These are phyloP conservation scores for Drosophila watanabei DNA, from an alignment of 1,140 invertebrate genomes.

Conservation along the genomic window DNA sequence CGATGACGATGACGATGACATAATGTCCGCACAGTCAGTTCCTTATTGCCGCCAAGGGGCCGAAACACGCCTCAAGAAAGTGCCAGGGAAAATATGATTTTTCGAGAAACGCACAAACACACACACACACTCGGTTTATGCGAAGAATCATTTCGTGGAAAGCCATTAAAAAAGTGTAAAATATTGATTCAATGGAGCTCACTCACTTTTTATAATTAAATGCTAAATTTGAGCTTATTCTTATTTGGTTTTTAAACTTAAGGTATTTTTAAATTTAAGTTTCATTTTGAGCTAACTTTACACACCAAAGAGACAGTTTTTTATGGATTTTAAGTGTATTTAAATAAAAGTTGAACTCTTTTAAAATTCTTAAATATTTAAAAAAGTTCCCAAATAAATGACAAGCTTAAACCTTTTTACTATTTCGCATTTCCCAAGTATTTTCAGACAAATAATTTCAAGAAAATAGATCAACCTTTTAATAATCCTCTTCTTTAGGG, in stretches of 20 bases:
- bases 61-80: conserved; percentile 42
- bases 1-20: conserved; percentile 52
- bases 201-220: not conserved
- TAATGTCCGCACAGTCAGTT: conserved; percentile 54
- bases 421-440: too few relatives aligned
- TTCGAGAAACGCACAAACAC: not conserved
- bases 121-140: not conserved
- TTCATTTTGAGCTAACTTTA: not conserved
- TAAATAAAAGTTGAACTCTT: not conserved
- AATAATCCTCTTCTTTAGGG: too few relatives aligned
- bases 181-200: not conserved
- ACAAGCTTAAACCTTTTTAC: not conserved
- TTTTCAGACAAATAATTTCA: too few relatives aligned
- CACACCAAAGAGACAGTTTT: not conserved
- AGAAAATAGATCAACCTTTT: too few relatives aligned
- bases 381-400: not conserved
- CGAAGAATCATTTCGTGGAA: conserved; percentile 12
- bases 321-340: not conserved
- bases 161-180: not conserved
- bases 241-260: not conserved
- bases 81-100: conserved; percentile 57
- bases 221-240: not conserved
- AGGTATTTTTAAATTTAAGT: not conserved
- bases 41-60: conserved; percentile 46
- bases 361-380: not conserved